A percentile compares a stretch with the other conserved stretches of the same genome.
Conservation (phyloP, 2,888 invertebrate species). For the Clanis bilineata region DNA sequence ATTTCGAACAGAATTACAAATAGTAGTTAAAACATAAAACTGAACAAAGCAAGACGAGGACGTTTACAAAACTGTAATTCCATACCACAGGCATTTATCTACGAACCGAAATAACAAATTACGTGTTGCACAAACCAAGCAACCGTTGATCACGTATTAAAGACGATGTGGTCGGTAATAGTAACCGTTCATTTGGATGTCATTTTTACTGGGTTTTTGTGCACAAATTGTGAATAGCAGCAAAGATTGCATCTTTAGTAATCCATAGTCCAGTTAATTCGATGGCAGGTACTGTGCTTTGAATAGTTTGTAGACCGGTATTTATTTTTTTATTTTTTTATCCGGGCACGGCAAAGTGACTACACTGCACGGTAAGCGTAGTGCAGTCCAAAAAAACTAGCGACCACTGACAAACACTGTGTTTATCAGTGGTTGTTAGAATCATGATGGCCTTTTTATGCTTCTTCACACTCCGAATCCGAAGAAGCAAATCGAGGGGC, state of each 20-base stretch:
- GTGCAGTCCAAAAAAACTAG: too few relatives aligned
- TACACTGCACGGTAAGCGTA: too few relatives aligned
- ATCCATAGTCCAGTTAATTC: neutral
- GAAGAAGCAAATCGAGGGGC: too few relatives aligned
- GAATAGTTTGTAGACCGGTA: too few relatives aligned
- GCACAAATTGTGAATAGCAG: neutral
- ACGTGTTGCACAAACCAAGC: conserved; percentile 12
- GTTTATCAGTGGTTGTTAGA: too few relatives aligned
- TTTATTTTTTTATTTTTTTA: too few relatives aligned
- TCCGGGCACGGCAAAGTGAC: too few relatives aligned
- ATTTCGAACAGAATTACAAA: conserved; percentile 16
- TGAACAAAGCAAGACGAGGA: conserved; percentile 24
- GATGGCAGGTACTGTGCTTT: neutral
- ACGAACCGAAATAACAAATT: conserved; percentile 19
- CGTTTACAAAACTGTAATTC: conserved; percentile 30
- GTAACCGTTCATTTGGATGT: neutral
- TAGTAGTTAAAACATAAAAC: conserved; percentile 23
- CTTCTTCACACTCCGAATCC: too few relatives aligned
- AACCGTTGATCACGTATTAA: conserved; percentile 9
- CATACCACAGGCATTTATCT: conserved; percentile 21
- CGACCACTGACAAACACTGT: too few relatives aligned
- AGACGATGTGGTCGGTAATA: neutral
- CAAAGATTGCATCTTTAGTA: neutral
- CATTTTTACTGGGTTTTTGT: neutral
- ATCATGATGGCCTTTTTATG: too few relatives aligned